Evolutionary conservation across 2,113 vertebrate genomes (phyloP), one percentile per base, ranked within the genome.

Genomic region (Forbesichthys agassizii): DNA sequence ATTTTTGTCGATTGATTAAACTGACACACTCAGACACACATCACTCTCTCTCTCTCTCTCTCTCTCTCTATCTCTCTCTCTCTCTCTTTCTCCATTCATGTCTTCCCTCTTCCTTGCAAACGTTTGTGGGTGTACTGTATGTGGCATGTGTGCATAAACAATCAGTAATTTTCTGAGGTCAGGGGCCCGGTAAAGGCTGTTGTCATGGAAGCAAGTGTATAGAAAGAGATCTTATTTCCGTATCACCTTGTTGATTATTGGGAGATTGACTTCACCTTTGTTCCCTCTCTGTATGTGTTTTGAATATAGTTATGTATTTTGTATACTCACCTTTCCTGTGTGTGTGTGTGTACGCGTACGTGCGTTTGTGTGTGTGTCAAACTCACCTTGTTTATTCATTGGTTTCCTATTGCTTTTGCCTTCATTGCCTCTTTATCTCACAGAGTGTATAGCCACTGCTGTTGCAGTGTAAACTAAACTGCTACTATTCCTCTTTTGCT

Each of bases 151-250:
- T 64, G 48, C 33, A 52, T 11, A 33, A 5, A 56, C n/a, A 12
- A 54, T 52, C 49, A 12, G 3, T 11, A 52, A 12, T 52, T 11
- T 52, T 52, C 49, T 11, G 47, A 76, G 80, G 78, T 80, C 64
- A 18, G 77, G 81, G 83, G 87, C 75, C 81, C 77, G 69, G 80
- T 61, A 69, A 20, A 33, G 57, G 2, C 74, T 68, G 86, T 89
- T 88, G 89, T 81, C 88, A 91, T 89, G 88, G 89, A 83, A 88
- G 85, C 88, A 6, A 77, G 72, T 13, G 69, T 27, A 3, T 27
- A 79, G 71, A 78, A 79, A 71, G 70, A 85, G 85, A 84, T 89
- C 84, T 70, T n/a, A 78, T 86, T 86, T 88, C 84, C 84, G 86
- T 84, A 74, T 89, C 85, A 68, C 85, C 88, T 86, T 84, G 27